Conservation (phyloP, 2,888 invertebrate genomes). For the Eilema caniola region DNA sequence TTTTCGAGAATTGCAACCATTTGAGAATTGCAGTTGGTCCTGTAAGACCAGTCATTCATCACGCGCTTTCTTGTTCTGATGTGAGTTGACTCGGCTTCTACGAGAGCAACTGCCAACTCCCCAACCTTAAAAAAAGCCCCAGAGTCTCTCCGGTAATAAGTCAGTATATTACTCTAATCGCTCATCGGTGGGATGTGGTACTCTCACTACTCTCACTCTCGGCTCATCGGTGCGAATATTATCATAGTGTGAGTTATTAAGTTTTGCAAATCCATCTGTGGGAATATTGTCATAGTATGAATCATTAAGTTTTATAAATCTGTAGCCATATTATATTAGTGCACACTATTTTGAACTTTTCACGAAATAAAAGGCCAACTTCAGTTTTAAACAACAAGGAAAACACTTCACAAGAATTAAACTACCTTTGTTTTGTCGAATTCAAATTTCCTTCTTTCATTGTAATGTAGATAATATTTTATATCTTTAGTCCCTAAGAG, state of each 20-base stretch:
- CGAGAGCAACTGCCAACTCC: neutral
- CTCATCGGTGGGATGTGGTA: no score
- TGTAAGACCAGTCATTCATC: no score
- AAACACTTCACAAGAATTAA: conserved; percentile 12
- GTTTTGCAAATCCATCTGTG: no score
- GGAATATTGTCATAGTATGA: neutral
- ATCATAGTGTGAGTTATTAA: no score
- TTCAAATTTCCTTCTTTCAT: conserved; percentile 24
- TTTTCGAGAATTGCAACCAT: no score
- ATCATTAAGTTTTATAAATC: neutral
- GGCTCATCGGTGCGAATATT: no score
- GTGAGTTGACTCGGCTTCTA: neutral
- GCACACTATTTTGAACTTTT: neutral
- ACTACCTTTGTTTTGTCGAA: conserved; percentile 27
- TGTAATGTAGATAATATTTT: conserved; percentile 43
- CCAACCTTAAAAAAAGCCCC: neutral
- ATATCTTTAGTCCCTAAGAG: conserved; percentile 45
- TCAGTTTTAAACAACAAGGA: conserved; percentile 25
- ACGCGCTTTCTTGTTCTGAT: no score
- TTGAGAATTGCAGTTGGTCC: no score
- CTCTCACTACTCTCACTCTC: no score
- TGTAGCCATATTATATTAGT: neutral
- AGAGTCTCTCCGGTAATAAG: no score
- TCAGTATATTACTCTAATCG: no score
- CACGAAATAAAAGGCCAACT: conserved; percentile 38